Evolutionary conservation across 2,113 vertebrate genomes (phyloP), one percentile per base, ranked within the genome.

Genomic region (Pao palembangensis): DNA sequence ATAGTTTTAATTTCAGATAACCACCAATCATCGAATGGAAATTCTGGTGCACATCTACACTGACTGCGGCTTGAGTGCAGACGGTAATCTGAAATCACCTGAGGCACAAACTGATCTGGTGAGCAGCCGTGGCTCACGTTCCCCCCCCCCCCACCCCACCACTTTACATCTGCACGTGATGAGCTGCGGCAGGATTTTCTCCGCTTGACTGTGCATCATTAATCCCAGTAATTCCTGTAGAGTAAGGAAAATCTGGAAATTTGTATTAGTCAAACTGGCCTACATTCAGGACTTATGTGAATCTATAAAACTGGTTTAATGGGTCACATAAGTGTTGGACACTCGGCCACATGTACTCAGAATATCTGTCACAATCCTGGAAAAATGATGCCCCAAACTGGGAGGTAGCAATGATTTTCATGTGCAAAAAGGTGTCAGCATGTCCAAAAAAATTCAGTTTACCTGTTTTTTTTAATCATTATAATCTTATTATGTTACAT

Each of bases 211-310:
- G 62, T 14, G n/a, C 59, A 76, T 63, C 23, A 61, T 73, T 87
- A 87, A 87, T 84, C 81, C 78, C 76, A 73, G 73, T 73, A 82
- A 85, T 83, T 87, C 76, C 75, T 76, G 79, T 62, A 65, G 53
- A 70, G 44, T 41, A 76, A 75, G 64, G 68, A 55, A 72, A 75
- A 75, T 64, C 59, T 71, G 74, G 49, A 77, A 73, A 76, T 74
- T 59, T 71, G 58, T 58, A 74, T 78, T 51, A 74, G 68, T 72
- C 13, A 23, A 56, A 77, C 65, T 82, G 81, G 80, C 83, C 83
- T 75, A 87, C 68, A 79, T 84, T 48, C 20, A 8, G 56, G 62
- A 70, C 59, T 73, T 64, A 57, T 19, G 51, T 18, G 31, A 71
- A 60, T 21, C 54, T 51, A 38, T 25, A 51, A 62, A 76, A 69